A percentile compares a stretch with the other conserved stretches of the same genome.
These are phyloP conservation scores for Polietes domitor DNA, from an alignment of 2,888 invertebrate species.

Conservation along the genomic window DNA sequence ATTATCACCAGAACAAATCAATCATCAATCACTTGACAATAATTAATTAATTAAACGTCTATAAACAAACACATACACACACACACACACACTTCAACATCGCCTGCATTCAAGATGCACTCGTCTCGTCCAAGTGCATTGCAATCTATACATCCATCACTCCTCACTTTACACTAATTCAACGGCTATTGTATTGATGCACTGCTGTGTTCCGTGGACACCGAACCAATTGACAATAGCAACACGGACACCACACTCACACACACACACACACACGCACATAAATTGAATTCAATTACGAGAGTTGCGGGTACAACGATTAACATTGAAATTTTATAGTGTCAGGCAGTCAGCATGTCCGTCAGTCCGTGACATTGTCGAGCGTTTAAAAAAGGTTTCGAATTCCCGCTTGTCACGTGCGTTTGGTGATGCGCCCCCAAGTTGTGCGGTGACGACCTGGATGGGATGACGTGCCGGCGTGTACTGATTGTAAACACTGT, in stretches of 20 bases:
- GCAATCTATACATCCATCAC: too few species aligned
- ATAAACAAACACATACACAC: neutral
- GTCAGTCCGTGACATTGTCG: neutral
- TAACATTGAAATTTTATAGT: constrained; percentile 47
- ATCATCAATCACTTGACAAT: constrained; percentile 6
- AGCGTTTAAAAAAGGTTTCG: neutral
- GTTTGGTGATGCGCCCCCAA: neutral
- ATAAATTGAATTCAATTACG: constrained; percentile 27
- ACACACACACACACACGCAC: neutral
- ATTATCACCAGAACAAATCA: neutral
- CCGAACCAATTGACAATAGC: neutral
- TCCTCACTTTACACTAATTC: constrained; percentile 3
- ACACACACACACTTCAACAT: neutral
- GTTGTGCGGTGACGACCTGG: constrained; percentile 28
- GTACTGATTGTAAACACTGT: constrained; percentile 54
- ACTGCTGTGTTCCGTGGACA: neutral
- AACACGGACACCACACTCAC: neutral
- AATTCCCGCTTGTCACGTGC: constrained; percentile 45
- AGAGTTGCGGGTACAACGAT: too few species aligned
- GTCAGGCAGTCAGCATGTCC: neutral
- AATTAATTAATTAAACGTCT: neutral
- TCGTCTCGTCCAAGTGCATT: neutral
- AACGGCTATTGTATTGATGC: constrained; percentile 11
- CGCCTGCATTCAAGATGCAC: neutral
- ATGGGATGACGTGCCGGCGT: constrained; percentile 40